A percentile compares a stretch with the other conserved stretches of the same genome.
Evolutionary conservation across 2,888 invertebrate genomes (phyloP).

Genomic region (Ichneumoninae sp.): DNA sequence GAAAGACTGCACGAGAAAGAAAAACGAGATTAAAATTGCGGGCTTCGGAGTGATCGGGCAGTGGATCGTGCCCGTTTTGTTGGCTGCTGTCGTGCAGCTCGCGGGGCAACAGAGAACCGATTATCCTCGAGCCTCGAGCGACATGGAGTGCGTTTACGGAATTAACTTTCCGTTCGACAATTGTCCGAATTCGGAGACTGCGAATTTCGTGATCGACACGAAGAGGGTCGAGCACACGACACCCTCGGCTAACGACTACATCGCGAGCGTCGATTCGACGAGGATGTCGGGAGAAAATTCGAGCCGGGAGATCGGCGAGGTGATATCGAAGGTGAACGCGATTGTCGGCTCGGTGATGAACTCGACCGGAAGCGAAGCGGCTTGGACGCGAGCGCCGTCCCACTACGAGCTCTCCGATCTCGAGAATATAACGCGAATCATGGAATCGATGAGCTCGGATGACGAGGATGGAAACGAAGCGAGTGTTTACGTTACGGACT

Average conservation of each 20-base stretch:
- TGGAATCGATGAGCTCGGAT: slow-evolving; percentile 19
- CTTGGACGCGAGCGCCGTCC: neutral
- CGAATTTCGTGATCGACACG: neutral
- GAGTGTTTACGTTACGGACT: neutral
- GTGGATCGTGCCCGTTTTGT: slow-evolving; percentile 79
- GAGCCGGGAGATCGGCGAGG: slow-evolving; percentile 63
- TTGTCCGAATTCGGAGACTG: slow-evolving; percentile 61
- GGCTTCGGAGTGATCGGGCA: slow-evolving; percentile 73
- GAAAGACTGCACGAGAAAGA: slow-evolving; percentile 28
- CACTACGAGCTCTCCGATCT: slow-evolving; percentile 20
- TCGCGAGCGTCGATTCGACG: slow-evolving; percentile 62
- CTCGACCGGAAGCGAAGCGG: slow-evolving; percentile 37
- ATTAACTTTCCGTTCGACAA: slow-evolving; percentile 76
- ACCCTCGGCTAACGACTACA: slow-evolving; percentile 64
- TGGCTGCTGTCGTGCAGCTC: slow-evolving; percentile 72
- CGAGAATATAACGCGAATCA: slow-evolving; percentile 61
- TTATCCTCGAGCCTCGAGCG: slow-evolving; percentile 52
- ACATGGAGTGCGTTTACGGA: slow-evolving; percentile 71
- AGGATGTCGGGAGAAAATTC: slow-evolving; percentile 63
- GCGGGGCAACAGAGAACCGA: slow-evolving; percentile 67
- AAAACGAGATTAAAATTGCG: slow-evolving; percentile 63
- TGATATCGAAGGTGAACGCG: slow-evolving; percentile 75
- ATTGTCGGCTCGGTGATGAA: slow-evolving; percentile 72
- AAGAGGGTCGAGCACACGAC: slow-evolving; percentile 50
- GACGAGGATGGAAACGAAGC: slow-evolving; percentile 3